Evolutionary conservation across 1,140 invertebrate species (phyloP), one percentile per base, ranked within the genome.

Genomic region (Eubasilissa regina): DNA sequence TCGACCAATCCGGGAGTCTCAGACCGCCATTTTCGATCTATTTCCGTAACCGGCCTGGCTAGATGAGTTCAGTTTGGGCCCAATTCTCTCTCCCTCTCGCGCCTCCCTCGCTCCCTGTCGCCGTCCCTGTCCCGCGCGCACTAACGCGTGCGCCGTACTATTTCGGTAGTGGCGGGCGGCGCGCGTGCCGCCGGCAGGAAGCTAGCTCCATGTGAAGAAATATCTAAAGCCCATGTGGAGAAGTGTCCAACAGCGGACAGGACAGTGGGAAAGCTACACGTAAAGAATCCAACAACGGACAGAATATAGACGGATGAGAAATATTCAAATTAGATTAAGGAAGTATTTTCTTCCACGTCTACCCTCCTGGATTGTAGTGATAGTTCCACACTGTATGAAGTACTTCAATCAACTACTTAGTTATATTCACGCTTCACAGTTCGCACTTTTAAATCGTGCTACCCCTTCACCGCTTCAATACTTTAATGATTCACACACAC

Each of bases 1-100:
- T 64, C 60, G 60, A 25, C 60, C 60, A 64, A 64, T 64, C 60
- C 60, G 60, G 60, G 60, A 64, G 60, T 44, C 60, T 25, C 21
- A 64, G 60, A 64, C 48, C 21, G 35, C 60, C 19, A 25, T 64
- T 64, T 64, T 64, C 60, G 60, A 25, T 64, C 60, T 64, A 64
- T 64, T 64, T 64, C 35, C 25, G 60, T 25, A 64, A 21, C 35
- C 60, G 25, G 60, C 60, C 35, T 25, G 60, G 58, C 58, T 64
- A 43, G 60, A 35, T 13, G 56, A 19, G 19, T 64, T 64, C 60
- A 25, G 60, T 64, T 64, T 64, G 60, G 60, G 60, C 21, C 21
- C 60, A 64, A 64, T 64, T 64, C 60, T 51, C 48, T 15, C 11
- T 35, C 55, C 11, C 55, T 6, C 60, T 64, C 60, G 6, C 12